phyloP scores from a whole-genome alignment of 2,888 invertebrate genomes.

The Megastigmus dorsalis region DNA sequence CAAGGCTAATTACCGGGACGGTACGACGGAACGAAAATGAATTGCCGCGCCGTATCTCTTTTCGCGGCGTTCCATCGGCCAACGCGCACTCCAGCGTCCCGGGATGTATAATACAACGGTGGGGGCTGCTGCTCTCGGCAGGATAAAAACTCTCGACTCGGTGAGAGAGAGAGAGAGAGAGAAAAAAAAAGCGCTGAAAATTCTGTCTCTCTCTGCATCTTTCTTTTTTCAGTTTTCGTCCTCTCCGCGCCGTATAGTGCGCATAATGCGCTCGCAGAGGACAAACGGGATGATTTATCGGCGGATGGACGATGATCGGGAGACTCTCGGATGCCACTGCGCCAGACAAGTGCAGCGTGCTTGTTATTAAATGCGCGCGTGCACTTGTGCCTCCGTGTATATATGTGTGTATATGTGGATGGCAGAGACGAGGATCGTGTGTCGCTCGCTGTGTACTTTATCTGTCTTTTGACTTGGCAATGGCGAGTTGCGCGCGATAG shows the following conservation, averaged over 20 bases:
- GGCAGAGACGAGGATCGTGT: not conserved
- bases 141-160: not conserved
- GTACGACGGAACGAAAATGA: slow-evolving; percentile 29
- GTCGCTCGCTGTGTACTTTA: not conserved
- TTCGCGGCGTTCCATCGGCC: not conserved
- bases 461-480: not conserved
- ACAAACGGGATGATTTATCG: slow-evolving; percentile 47
- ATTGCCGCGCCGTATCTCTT: slow-evolving; percentile 36
- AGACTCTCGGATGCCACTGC: not conserved
- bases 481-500: not conserved
- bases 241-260: not conserved
- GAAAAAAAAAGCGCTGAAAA: slow-evolving; percentile 10
- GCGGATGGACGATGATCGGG: slow-evolving; percentile 27
- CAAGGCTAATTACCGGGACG: slow-evolving; percentile 39
- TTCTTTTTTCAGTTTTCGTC: not conserved
- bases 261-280: slow-evolving; percentile 20
- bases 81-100: too few species aligned
- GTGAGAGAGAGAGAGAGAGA: not conserved
- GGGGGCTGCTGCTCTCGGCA: too few species aligned
- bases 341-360: too few species aligned
- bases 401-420: not conserved
- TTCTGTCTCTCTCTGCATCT: not conserved
- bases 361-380: not conserved
- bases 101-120: too few species aligned
- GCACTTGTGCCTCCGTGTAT: not conserved